Evolutionary conservation across 2,113 vertebrate species (phyloP).

Genomic region (Talpa occidentalis): DNA sequence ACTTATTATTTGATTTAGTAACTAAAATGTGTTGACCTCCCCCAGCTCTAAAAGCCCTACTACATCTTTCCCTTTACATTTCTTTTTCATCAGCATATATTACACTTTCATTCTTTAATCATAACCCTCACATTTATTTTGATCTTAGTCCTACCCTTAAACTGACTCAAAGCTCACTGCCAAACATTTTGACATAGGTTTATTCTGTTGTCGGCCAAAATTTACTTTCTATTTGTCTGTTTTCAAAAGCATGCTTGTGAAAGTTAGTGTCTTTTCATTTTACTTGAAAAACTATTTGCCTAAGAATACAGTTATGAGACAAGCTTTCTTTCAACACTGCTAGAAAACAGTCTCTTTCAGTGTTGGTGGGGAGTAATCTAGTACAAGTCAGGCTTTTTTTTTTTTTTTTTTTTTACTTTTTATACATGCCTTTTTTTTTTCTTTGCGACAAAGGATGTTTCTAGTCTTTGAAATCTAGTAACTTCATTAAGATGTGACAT

Average conservation of each 20-base stretch:
- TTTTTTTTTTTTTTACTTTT: background rate
- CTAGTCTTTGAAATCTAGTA: background rate
- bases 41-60: background rate
- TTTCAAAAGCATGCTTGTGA: slow-evolving; percentile 23
- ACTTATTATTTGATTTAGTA: background rate
- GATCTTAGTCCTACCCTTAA: background rate
- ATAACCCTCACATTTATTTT: background rate
- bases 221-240: slow-evolving; percentile 25
- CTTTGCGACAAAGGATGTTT: background rate
- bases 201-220: background rate
- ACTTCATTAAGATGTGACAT: background rate
- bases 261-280: slow-evolving; percentile 17
- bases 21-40: background rate
- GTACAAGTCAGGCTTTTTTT: background rate
- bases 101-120: background rate
- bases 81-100: background rate
- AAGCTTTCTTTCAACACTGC: background rate
- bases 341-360: background rate
- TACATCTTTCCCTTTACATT: background rate
- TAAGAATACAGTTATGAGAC: background rate
- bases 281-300: slow-evolving; percentile 3
- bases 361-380: background rate
- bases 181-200: background rate
- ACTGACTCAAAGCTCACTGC: background rate
- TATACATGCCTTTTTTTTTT: background rate